Evolutionary conservation across 2,888 invertebrate species (phyloP).

Genomic region (Biston betularia): DNA sequence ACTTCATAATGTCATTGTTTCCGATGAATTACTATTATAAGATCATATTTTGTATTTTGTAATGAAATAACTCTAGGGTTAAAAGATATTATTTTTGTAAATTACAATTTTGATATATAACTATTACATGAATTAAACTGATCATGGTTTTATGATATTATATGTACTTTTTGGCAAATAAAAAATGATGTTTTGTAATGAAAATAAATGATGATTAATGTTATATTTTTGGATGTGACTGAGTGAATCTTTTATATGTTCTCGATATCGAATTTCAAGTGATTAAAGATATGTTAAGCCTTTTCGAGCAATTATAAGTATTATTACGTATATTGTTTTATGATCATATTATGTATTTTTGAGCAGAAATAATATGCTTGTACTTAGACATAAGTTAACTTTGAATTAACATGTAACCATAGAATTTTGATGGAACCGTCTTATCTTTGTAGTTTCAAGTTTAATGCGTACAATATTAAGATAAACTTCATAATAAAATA

Average conservation of each 20-base stretch:
- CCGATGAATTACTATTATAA: not conserved
- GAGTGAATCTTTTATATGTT: slow-evolving; percentile 20
- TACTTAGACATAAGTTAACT: slow-evolving; percentile 40
- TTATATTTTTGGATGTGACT: slow-evolving; percentile 25
- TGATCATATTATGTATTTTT: slow-evolving; percentile 45
- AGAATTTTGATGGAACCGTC: slow-evolving; percentile 9
- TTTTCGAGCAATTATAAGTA: slow-evolving; percentile 46
- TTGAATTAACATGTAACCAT: slow-evolving; percentile 10
- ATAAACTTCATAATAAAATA: slow-evolving; percentile 13
- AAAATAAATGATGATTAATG: slow-evolving; percentile 1
- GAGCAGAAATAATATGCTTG: slow-evolving; percentile 61
- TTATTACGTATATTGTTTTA: slow-evolving; percentile 45
- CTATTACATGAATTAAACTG: not conserved
- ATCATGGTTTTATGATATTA: slow-evolving; percentile 3
- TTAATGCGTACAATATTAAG: slow-evolving; percentile 5
- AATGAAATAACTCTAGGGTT: slow-evolving; percentile 8
- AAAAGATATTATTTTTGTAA: slow-evolving; percentile 26
- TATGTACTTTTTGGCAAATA: slow-evolving; percentile 3
- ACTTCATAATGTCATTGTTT: not conserved
- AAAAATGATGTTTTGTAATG: not conserved
- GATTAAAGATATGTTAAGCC: not conserved
- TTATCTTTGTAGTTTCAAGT: slow-evolving; percentile 9
- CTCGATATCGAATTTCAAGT: slow-evolving; percentile 22
- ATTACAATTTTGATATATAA: not conserved
- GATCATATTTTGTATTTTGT: slow-evolving; percentile 7